These are phyloP conservation scores for Drosophila mercatorum DNA, from an alignment of 2,888 invertebrate genomes.

Conservation along the genomic window DNA sequence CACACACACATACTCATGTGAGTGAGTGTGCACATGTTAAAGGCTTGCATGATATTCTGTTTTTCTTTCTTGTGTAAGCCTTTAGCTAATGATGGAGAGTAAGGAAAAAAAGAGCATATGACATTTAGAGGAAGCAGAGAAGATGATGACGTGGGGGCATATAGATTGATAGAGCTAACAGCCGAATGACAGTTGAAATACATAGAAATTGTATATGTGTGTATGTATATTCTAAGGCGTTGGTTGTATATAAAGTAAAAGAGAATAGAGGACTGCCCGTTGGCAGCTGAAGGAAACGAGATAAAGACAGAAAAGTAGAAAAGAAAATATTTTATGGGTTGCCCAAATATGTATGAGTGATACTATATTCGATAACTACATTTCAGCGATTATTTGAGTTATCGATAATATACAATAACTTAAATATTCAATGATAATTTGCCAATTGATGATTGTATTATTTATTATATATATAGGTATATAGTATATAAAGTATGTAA, in stretches of 20 bases:
- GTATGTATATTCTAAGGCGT: background rate
- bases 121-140: conserved; percentile 45
- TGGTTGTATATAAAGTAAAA: background rate
- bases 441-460: too few species aligned
- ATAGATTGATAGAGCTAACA: conserved; percentile 42
- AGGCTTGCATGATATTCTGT: conserved; percentile 71
- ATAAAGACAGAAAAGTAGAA: background rate
- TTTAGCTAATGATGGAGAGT: conserved; percentile 71
- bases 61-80: conserved; percentile 72
- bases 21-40: conserved; percentile 41
- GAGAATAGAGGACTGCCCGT: too few species aligned
- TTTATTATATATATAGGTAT: too few species aligned
- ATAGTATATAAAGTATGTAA: too few species aligned
- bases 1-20: background rate
- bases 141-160: conserved; percentile 13
- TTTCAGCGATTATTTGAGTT: too few species aligned
- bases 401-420: too few species aligned
- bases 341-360: too few species aligned
- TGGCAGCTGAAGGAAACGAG: background rate
- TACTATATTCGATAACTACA: too few species aligned
- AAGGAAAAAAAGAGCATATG: conserved; percentile 41
- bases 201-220: conserved; percentile 1
- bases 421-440: too few species aligned
- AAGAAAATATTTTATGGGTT: too few species aligned
- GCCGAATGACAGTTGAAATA: conserved; percentile 14